These are phyloP conservation scores for Brachionus paranguensis DNA, from an alignment of 1,140 invertebrate species.

Conservation along the genomic window DNA sequence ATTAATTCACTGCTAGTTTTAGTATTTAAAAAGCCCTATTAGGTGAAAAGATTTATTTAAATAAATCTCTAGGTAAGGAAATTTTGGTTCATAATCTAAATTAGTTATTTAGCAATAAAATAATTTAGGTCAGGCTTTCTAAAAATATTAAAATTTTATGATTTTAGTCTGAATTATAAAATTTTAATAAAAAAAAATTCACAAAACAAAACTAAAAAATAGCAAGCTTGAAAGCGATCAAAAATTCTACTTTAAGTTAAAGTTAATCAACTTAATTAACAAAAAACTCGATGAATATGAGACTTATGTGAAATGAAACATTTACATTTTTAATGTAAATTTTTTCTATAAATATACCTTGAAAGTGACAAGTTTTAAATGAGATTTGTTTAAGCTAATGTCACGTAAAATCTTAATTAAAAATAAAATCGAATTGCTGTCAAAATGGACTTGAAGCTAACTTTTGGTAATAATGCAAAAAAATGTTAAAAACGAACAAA, in stretches of 20 bases:
- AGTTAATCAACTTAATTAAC: background rate
- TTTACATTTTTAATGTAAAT: background rate
- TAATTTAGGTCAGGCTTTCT: background rate
- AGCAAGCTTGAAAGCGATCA: background rate
- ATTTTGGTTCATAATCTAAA: background rate
- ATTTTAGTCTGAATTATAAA: background rate
- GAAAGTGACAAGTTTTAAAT: background rate
- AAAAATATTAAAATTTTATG: background rate
- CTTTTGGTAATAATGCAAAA: background rate
- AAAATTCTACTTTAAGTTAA: background rate
- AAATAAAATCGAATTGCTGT: background rate
- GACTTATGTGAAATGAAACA: background rate
- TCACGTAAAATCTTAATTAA: background rate
- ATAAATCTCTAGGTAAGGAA: background rate
- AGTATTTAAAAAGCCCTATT: background rate
- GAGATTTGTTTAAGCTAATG: background rate
- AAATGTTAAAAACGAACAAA: background rate
- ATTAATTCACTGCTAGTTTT: background rate
- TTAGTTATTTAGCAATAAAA: background rate
- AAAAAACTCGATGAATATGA: background rate
- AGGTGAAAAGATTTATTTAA: background rate
- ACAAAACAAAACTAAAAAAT: background rate
- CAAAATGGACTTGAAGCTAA: background rate
- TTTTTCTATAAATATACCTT: background rate
- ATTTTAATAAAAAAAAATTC: background rate